phyloP scores from a whole-genome alignment of 1,140 invertebrate species.

The Ectropis grisescens region DNA sequence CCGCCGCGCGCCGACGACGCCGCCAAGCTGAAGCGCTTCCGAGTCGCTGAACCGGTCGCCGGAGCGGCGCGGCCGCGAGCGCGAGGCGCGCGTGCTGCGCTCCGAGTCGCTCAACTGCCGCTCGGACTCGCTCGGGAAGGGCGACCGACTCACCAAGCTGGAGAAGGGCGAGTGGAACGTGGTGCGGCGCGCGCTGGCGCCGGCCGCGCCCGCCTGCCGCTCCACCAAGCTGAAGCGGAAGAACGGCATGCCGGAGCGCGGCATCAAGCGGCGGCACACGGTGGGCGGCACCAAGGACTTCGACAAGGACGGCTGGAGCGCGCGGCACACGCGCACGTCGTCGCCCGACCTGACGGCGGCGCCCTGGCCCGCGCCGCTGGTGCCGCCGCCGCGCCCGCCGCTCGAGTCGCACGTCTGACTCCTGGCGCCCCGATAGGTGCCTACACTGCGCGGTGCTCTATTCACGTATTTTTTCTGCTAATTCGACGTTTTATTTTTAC shows the following conservation, averaged over 20 bases:
- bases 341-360: constrained; percentile 55
- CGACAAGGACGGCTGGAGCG: constrained; percentile 66
- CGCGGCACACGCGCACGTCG: constrained; percentile 60
- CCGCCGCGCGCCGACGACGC: constrained; percentile 15
- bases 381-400: constrained; percentile 31
- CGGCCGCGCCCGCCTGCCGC: constrained; percentile 71
- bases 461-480: constrained; percentile 18
- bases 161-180: constrained; percentile 88
- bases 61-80: too few species aligned
- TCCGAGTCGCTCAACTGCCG: constrained; percentile 68
- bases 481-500: constrained; percentile 9
- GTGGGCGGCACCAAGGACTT: constrained; percentile 91
- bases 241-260: constrained; percentile 81
- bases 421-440: constrained; percentile 8
- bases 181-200: constrained; percentile 77
- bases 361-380: constrained; percentile 34
- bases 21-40: constrained; percentile 70
- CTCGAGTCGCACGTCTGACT: constrained; percentile 49
- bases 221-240: constrained; percentile 79
- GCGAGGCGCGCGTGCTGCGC: constrained; percentile 70
- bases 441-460: constrained; percentile 24
- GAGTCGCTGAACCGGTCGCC: constrained; percentile 71
- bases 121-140: constrained; percentile 71
- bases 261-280: constrained; percentile 90
- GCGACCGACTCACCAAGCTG: constrained; percentile 79